These are phyloP conservation scores for Variabilichromis moorii DNA, from an alignment of 2,113 vertebrate genomes.

Conservation along the genomic window DNA sequence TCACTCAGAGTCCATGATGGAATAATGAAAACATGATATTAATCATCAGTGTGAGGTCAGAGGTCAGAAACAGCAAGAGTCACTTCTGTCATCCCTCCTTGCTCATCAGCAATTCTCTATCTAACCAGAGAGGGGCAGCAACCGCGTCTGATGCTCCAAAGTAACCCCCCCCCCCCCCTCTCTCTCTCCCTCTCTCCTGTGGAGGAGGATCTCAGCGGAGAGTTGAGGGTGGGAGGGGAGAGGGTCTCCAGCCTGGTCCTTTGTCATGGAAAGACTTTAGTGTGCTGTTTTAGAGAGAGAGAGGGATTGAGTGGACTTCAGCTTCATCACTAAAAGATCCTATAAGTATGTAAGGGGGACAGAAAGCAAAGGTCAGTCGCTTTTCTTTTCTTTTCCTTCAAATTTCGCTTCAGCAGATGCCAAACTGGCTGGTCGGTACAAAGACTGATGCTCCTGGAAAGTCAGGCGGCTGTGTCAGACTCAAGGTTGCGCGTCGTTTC, in stretches of 20 bases:
- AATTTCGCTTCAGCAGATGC: not conserved
- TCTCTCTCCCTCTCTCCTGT: not conserved
- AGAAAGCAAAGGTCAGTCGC: constrained; percentile 41
- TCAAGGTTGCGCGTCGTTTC: not conserved
- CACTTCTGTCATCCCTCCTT: not conserved
- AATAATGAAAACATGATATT: constrained; percentile 2
- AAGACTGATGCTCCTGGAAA: not conserved
- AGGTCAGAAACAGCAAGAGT: not conserved
- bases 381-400: not conserved
- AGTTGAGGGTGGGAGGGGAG: constrained; percentile 33
- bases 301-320: not conserved
- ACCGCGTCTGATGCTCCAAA: not conserved
- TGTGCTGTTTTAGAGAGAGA: not conserved
- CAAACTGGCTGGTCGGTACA: not conserved
- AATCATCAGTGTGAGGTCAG: not conserved
- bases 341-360: constrained; percentile 29
- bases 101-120: not conserved
- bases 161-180: not conserved
- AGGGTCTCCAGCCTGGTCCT: constrained; percentile 51
- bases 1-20: not conserved
- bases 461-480: not conserved
- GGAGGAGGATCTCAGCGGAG: constrained; percentile 30
- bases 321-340: not conserved
- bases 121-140: constrained; percentile 41
- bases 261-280: constrained; percentile 60